phyloP scores from a whole-genome alignment of 2,888 invertebrate species.

The Schizotus pectinicornis region DNA sequence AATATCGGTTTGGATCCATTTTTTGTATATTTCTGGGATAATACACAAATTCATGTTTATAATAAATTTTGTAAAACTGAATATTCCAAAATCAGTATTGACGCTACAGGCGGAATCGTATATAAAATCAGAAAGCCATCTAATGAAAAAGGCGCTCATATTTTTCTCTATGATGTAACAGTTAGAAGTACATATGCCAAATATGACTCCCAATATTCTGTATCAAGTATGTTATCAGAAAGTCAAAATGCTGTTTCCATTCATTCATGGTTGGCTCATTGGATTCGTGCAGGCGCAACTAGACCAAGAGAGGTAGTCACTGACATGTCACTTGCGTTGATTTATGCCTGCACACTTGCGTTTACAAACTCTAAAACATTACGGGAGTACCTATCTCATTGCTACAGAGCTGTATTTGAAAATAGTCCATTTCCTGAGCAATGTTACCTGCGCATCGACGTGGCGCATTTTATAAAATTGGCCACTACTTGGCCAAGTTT shows the following conservation, averaged over 20 bases:
- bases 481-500: slow-evolving; percentile 5
- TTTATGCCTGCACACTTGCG: slow-evolving; percentile 11
- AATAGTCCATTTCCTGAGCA: neutral
- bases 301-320: slow-evolving; percentile 25
- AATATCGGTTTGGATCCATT: slow-evolving; percentile 8
- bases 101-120: slow-evolving; percentile 30
- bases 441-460: slow-evolving; percentile 5
- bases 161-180: slow-evolving; percentile 30
- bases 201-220: slow-evolving; percentile 28
- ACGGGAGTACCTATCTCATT: slow-evolving; percentile 1
- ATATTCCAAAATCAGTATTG: slow-evolving; percentile 22
- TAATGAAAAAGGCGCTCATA: slow-evolving; percentile 20
- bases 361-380: slow-evolving; percentile 3
- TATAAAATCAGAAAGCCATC: slow-evolving; percentile 17
- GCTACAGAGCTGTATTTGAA: slow-evolving; percentile 3
- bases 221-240: slow-evolving; percentile 30
- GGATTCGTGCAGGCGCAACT: slow-evolving; percentile 23
- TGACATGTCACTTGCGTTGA: slow-evolving; percentile 26
- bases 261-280: slow-evolving; percentile 24
- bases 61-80: slow-evolving; percentile 3
- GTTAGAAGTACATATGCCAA: too few relatives aligned
- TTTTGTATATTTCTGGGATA: slow-evolving; percentile 7
- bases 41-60: slow-evolving; percentile 14
- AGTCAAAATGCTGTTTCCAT: slow-evolving; percentile 19
- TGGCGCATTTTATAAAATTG: slow-evolving; percentile 5